Conservation (phyloP, 2,797 vertebrate genomes). For the Delichon dasypus region DNA sequence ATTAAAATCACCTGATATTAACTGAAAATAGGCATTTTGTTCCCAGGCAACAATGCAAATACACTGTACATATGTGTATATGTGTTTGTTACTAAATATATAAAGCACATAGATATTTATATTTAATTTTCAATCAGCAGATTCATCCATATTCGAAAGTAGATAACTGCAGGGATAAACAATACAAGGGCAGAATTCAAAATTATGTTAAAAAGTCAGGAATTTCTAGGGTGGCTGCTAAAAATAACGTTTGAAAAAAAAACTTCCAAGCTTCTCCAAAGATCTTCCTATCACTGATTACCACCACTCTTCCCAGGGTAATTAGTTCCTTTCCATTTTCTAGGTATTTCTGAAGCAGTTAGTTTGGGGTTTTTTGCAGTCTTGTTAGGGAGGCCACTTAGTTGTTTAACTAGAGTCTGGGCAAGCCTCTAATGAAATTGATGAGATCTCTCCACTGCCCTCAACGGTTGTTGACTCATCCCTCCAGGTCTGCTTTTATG, state of each 20-base stretch:
- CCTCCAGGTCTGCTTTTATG: not conserved
- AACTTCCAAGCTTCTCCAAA: not conserved
- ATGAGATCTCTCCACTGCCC: not conserved
- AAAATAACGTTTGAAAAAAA: slow-evolving; percentile 30
- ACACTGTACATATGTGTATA: not conserved
- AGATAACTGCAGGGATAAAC: slow-evolving; percentile 61
- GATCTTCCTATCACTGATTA: slow-evolving; percentile 3
- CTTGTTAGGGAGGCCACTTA: slow-evolving; percentile 10
- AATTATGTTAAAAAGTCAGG: slow-evolving; percentile 16
- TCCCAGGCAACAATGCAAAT: slow-evolving; percentile 16
- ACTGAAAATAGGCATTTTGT: slow-evolving; percentile 40
- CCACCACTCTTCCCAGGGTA: not conserved
- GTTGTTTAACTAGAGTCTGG: slow-evolving; percentile 23
- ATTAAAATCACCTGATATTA: slow-evolving; percentile 54
- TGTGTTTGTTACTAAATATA: slow-evolving; percentile 56
- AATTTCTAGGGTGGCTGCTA: slow-evolving; percentile 18
- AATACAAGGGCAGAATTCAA: slow-evolving; percentile 40
- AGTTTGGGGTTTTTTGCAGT: not conserved
- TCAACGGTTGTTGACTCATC: not conserved
- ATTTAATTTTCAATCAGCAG: slow-evolving; percentile 61
- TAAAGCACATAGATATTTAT: slow-evolving; percentile 42
- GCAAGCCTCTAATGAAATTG: not conserved
- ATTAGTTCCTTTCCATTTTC: slow-evolving; percentile 18
- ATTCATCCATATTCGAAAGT: slow-evolving; percentile 50
- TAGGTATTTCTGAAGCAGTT: not conserved